phyloP scores from a whole-genome alignment of 1,140 invertebrate species.

The Penaeus vannamei region DNA sequence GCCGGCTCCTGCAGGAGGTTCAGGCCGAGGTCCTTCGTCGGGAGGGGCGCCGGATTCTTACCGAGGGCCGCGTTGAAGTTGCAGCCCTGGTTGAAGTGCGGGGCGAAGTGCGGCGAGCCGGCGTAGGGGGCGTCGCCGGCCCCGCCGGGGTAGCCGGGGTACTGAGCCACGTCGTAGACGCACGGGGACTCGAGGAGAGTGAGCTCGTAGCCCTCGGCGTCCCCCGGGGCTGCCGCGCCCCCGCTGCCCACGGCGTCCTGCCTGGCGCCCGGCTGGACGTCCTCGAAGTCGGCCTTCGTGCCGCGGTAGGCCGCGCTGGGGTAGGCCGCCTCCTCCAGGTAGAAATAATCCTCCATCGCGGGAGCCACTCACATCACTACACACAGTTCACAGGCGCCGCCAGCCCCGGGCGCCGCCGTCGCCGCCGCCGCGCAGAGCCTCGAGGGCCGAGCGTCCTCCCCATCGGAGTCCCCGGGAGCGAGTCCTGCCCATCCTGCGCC shows the following conservation, averaged over 20 bases:
- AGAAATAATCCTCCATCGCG: constrained; percentile 61
- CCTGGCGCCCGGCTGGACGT: background rate
- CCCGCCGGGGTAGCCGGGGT: constrained; percentile 38
- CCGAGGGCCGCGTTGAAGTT: constrained; percentile 42
- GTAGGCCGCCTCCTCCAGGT: constrained; percentile 57
- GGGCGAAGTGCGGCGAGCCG: background rate
- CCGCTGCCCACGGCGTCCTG: background rate
- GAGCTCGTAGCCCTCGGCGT: constrained; percentile 50
- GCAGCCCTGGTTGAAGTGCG: constrained; percentile 1
- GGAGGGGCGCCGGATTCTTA: constrained; percentile 14
- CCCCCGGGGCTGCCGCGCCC: background rate
- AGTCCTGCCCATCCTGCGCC: background rate
- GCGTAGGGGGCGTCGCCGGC: background rate
- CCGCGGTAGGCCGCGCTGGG: constrained; percentile 40
- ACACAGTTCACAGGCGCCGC: background rate
- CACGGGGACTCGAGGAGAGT: constrained; percentile 50
- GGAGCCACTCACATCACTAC: background rate
- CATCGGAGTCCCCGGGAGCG: background rate
- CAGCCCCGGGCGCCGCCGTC: constrained; percentile 31
- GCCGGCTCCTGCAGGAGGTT: constrained; percentile 4
- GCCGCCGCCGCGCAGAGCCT: constrained; percentile 21
- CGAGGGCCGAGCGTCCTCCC: constrained; percentile 34
- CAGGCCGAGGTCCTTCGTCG: constrained; percentile 24
- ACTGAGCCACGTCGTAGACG: constrained; percentile 52
- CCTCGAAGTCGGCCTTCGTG: constrained; percentile 34